These are phyloP conservation scores for Peucedramus taeniatus DNA, from an alignment of 2,113 vertebrate genomes.

Conservation along the genomic window DNA sequence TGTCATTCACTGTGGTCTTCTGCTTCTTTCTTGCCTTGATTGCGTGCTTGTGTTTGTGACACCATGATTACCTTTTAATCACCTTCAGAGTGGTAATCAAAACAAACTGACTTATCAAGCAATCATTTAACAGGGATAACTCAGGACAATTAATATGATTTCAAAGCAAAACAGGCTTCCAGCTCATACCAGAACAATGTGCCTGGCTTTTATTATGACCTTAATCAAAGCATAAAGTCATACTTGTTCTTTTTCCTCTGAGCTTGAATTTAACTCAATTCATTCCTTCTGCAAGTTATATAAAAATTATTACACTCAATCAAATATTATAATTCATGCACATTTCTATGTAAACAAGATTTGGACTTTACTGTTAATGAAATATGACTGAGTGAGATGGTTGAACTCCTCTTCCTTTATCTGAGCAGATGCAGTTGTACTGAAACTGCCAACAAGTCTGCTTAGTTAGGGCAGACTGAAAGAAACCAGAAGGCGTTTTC, in stretches of 20 bases:
- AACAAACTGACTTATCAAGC: slow-evolving; percentile 1
- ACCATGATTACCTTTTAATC: slow-evolving; percentile 59
- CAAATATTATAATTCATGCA: background rate
- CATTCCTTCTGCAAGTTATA: background rate
- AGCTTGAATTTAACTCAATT: background rate
- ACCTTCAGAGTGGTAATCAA: slow-evolving; percentile 43
- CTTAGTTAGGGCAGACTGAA: background rate
- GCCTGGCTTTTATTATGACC: background rate
- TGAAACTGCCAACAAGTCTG: background rate
- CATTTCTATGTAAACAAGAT: background rate
- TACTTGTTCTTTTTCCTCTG: background rate
- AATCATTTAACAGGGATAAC: background rate
- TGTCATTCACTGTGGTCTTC: background rate
- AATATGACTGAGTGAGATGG: background rate
- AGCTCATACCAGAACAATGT: background rate
- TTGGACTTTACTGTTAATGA: background rate
- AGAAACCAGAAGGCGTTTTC: background rate
- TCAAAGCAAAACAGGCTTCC: slow-evolving; percentile 25
- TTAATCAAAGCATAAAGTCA: background rate
- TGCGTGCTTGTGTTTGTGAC: background rate
- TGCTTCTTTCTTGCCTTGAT: background rate
- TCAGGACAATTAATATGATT: slow-evolving; percentile 24
- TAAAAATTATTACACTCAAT: background rate
- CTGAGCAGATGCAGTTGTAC: background rate
- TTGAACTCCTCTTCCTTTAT: background rate